Conservation (phyloP, 2,888 invertebrate species). For the Nephrotoma appendiculata region DNA sequence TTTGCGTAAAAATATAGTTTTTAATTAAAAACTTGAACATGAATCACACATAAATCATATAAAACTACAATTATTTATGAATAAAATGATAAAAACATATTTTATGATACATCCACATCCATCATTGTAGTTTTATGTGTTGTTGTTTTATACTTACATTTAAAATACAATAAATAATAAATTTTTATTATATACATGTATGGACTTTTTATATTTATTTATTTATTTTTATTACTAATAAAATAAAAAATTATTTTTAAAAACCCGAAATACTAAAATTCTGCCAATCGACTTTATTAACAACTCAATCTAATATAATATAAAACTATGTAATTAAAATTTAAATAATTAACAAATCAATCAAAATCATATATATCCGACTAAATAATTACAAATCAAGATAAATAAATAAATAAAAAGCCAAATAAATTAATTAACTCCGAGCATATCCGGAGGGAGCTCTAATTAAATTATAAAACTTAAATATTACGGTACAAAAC, state of each 20-base stretch:
- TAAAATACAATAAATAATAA: constrained; percentile 1
- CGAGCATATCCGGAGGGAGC: background rate
- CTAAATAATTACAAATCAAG: background rate
- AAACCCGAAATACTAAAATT: constrained; percentile 7
- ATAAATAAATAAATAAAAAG: constrained; percentile 25
- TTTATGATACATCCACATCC: background rate
- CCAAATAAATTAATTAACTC: constrained; percentile 4
- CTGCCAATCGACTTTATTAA: constrained; percentile 9
- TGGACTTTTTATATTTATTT: background rate
- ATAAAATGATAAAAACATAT: background rate
- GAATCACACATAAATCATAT: background rate
- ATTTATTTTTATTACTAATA: background rate
- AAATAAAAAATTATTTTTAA: background rate
- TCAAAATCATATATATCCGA: constrained; percentile 12
- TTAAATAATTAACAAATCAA: constrained; percentile 16
- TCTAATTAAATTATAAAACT: constrained; percentile 12
- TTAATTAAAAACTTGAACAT: background rate
- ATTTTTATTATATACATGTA: constrained; percentile 2
- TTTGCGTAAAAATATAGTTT: background rate
- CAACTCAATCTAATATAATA: constrained; percentile 4
- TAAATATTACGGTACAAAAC: constrained; percentile 13
- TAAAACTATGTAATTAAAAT: constrained; percentile 12
- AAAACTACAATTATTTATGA: background rate
- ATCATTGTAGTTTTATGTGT: background rate
- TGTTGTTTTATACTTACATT: background rate